Evolutionary conservation across 2,113 vertebrate genomes (phyloP).

Genomic region (Emydocephalus ijimae): DNA sequence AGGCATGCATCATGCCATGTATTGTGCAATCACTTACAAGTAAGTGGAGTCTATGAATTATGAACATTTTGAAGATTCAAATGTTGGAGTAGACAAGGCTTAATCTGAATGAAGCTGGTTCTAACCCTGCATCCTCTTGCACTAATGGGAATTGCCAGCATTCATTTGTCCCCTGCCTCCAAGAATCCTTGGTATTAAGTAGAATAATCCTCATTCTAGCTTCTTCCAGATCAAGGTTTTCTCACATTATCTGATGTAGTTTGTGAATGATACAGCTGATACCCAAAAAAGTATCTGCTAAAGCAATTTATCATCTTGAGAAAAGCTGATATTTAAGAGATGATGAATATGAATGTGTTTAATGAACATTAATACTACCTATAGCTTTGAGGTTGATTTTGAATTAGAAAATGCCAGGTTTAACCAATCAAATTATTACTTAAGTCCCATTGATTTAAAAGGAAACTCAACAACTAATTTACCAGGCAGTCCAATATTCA

Average conservation of each 20-base stretch:
- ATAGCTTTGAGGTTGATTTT: neutral
- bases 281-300: neutral
- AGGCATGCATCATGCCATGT: neutral
- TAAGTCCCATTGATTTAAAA: neutral
- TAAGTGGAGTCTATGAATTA: neutral
- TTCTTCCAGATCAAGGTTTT: neutral
- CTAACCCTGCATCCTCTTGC: neutral
- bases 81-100: neutral
- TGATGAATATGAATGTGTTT: neutral
- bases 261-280: neutral
- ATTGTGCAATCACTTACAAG: neutral
- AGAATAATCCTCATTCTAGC: neutral
- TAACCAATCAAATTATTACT: neutral
- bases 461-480: neutral
- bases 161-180: neutral
- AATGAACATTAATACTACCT: neutral
- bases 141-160: neutral
- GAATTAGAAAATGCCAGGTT: neutral
- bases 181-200: neutral
- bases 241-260: neutral
- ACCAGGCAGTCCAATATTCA: neutral
- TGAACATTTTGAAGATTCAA: neutral
- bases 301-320: neutral
- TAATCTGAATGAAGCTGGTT: neutral
- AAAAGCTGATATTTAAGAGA: neutral